phyloP scores from a whole-genome alignment of 2,888 invertebrate species.

The Aspidapion aeneum region DNA sequence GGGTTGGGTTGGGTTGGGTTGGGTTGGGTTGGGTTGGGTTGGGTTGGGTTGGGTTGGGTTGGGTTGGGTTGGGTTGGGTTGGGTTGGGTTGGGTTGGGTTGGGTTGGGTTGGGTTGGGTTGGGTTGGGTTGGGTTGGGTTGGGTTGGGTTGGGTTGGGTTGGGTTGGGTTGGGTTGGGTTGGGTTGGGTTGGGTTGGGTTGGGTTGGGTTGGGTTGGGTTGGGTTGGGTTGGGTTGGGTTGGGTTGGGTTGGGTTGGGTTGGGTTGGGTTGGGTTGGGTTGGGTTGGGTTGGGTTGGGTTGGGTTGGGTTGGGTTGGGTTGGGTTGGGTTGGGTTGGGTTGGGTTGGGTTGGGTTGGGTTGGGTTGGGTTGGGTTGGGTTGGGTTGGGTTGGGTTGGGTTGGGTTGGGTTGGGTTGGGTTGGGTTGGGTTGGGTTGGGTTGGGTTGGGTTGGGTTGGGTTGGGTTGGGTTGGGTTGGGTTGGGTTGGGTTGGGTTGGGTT shows the following conservation, averaged over 20 bases:
- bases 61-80: slow-evolving; percentile 1
- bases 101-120: slow-evolving; percentile 1
- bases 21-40: slow-evolving; percentile 3
- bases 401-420: not conserved
- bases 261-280: not conserved
- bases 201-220: not conserved
- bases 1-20: not conserved
- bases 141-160: slow-evolving; percentile 1
- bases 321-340: not conserved
- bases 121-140: slow-evolving; percentile 1
- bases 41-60: slow-evolving; percentile 1
- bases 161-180: slow-evolving; percentile 1
- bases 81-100: slow-evolving; percentile 1
- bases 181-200: not conserved
- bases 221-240: slow-evolving; percentile 1
- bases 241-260: slow-evolving; percentile 1
- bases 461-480: not conserved
- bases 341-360: not conserved
- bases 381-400: not conserved
- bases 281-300: not conserved
- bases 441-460: not conserved
- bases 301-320: not conserved
- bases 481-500: not conserved
- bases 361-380: not conserved
- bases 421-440: not conserved